Percentiles rank a stretch among this genome's conserved stretches.
phyloP scores from a whole-genome alignment of 2,113 vertebrate species.

The Ranitomeya variabilis region DNA sequence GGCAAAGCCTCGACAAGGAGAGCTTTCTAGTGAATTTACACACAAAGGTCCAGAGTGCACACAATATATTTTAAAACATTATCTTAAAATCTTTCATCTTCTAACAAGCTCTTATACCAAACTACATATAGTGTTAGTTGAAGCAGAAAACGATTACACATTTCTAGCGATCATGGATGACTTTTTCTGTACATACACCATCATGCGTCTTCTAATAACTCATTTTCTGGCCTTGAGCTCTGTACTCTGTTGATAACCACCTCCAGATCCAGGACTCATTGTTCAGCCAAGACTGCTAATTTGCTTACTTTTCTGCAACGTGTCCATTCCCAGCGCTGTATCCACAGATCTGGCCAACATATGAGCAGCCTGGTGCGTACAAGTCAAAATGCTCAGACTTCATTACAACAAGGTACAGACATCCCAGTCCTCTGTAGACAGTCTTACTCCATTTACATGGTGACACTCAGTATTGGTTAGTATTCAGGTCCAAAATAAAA shows the following conservation, averaged over 20 bases:
- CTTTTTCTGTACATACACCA: neutral
- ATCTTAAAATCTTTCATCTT: too few relatives aligned
- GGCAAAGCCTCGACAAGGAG: neutral
- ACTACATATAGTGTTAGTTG: neutral
- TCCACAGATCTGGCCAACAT: conserved; percentile 35
- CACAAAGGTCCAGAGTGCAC: too few relatives aligned
- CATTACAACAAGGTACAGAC: neutral
- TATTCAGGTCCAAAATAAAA: neutral
- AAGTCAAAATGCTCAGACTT: neutral
- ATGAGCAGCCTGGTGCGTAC: neutral
- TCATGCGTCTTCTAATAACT: neutral
- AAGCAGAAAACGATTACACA: neutral
- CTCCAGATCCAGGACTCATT: neutral
- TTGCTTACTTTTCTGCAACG: conserved; percentile 2
- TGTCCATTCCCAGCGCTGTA: conserved; percentile 4
- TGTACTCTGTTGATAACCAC: neutral
- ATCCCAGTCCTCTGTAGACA: neutral
- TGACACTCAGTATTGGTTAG: neutral
- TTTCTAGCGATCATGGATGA: neutral
- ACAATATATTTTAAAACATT: neutral
- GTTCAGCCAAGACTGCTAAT: conserved; percentile 30
- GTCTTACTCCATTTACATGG: too few relatives aligned
- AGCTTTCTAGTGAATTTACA: neutral
- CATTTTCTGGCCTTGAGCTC: neutral
- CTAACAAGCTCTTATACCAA: too few relatives aligned